These are phyloP conservation scores for Scopus umbretta DNA, from an alignment of 2,113 vertebrate genomes.

Conservation along the genomic window DNA sequence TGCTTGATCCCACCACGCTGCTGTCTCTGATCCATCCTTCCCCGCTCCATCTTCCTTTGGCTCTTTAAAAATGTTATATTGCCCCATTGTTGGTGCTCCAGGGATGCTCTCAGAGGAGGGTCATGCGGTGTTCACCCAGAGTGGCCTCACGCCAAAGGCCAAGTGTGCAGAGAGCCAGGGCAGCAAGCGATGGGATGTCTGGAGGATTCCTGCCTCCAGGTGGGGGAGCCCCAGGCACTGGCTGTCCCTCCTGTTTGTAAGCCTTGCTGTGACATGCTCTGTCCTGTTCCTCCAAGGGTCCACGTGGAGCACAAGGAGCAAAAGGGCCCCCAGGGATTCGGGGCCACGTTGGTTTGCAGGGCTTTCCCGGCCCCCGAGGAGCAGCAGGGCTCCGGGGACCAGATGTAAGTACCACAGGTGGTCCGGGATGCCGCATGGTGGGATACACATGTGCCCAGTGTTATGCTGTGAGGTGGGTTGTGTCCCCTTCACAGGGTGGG, in stretches of 20 bases:
- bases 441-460: fast-evolving
- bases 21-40: neutral
- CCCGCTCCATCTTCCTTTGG: neutral
- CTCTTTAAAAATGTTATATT: fast-evolving
- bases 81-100: too few relatives aligned
- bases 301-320: conserved; percentile 70
- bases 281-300: conserved; percentile 67
- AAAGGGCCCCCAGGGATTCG: conserved; percentile 73
- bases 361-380: conserved; percentile 78
- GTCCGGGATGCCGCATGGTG: fast-evolving
- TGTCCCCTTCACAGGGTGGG: fast-evolving
- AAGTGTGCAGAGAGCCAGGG: neutral
- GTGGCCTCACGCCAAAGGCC: neutral
- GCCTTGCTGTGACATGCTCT: neutral
- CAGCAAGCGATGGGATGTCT: neutral
- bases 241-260: neutral
- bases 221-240: neutral
- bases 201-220: fast-evolving
- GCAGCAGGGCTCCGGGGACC: conserved; percentile 65
- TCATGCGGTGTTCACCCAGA: neutral
- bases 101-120: neutral
- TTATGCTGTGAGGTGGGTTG: neutral
- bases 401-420: conserved; percentile 56
- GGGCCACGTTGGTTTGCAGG: conserved; percentile 75
- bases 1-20: neutral